Conservation (phyloP, 1,140 invertebrate genomes). For the Chironomus striatipennis region DNA sequence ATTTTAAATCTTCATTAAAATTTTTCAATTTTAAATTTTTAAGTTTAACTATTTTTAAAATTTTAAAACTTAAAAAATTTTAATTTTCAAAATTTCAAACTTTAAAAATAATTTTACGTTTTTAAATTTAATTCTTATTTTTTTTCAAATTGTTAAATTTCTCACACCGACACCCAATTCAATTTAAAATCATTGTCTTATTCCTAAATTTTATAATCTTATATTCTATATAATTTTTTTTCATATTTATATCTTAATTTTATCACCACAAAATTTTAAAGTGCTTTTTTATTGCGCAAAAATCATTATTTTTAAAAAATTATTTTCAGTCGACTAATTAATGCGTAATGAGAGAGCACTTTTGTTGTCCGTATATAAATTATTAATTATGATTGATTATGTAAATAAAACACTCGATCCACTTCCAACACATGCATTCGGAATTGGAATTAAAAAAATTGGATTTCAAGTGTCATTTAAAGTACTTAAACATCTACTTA, state of each 20-base stretch:
- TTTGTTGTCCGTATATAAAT: not conserved
- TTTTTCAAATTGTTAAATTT: too few species aligned
- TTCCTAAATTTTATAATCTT: too few species aligned
- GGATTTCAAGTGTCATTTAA: not conserved
- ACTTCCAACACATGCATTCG: not conserved
- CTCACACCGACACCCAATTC: too few species aligned
- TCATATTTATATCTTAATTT: not conserved
- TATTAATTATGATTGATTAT: not conserved
- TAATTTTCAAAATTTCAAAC: too few species aligned
- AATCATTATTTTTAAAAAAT: not conserved
- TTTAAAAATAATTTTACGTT: too few species aligned
- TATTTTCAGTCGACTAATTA: not conserved
- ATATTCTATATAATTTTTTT: too few species aligned
- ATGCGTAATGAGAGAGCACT: not conserved
- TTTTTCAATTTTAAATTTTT: too few species aligned
- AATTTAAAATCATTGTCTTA: too few species aligned
- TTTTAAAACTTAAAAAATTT: too few species aligned
- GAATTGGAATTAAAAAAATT: not conserved
- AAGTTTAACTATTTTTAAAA: too few species aligned
- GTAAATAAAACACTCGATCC: not conserved
- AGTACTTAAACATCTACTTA: not conserved
- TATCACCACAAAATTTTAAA: not conserved
- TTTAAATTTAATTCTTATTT: too few species aligned
- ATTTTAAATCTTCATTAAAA: too few species aligned
- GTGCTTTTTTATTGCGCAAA: slow-evolving; percentile 3